Base-by-base conservation (phyloP, 1,140 invertebrate genomes). In the Drosophila bifasciata region DNA sequence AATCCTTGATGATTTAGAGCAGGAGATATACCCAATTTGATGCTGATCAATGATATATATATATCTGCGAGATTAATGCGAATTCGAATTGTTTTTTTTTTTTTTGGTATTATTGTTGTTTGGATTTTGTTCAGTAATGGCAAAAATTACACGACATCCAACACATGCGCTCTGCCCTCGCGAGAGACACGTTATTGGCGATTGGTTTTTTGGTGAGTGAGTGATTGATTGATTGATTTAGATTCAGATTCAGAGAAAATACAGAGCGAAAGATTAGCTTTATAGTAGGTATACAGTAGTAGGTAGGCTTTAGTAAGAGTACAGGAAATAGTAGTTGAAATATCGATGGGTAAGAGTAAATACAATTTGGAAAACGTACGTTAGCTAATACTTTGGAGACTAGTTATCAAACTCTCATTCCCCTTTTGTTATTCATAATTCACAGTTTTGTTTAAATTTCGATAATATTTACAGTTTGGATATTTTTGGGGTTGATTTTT, bases 141-240 rank as follows among this genome's bases (percentile, higher is more conserved):
- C 64, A 53, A 88, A 88, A 84, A 88, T 84, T 89, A 88, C 84
- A 90, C 84, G 76, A 91, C 90, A 91, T 91, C 90, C 91, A 91
- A 91, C 91, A 91, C 91, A 91, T 91, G 89, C 91, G 90, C 91
- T 91, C 91, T 91, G 91, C 90, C 90, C 90, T 90, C 76, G 80
- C 73, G 75, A 84, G 77, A 89, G 84, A 89, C 84, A 90, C 83
- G 86, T 77, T 89, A 88, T 81, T 86, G 80, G 85, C 61, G 69
- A 74, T 75, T 72, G 62, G 61, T 70, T 77, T 70, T 77, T 74
- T 58, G 62, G 71, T 75, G 68, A 80, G 76, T 79, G 59, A 73
- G 60, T 88, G 78, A 68, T 46, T 39, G 43, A 62, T 63, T 39
- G 57, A 77, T 55, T 57, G 50, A 68, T 53, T 70, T 45, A 55